Evolutionary conservation across 2,888 invertebrate species (phyloP), one percentile per base, ranked within the genome.

Genomic region (Globia sparganii): DNA sequence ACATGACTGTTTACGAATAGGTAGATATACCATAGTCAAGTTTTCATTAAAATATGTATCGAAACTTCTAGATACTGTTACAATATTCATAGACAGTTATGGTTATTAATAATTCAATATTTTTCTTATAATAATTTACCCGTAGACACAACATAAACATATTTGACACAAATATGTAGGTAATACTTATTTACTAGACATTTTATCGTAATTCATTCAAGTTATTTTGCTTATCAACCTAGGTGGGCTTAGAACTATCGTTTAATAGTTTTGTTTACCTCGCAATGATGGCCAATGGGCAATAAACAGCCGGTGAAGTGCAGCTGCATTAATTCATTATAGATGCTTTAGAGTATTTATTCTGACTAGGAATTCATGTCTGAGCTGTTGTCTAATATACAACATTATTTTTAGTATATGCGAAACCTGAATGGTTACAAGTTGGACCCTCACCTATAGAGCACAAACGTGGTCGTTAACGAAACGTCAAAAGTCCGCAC

Each of bases 251-350:
- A 43, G n/a, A 46, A 46, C 31, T 58, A 69, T 56, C 53, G 21
- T 68, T 71, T 80, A 80, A 81, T 84, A 46, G 75, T 74, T 76
- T 61, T 71, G 77, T 84, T 84, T 80, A 68, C 81, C 81, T 75
- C 62, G 62, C 28, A 59, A 68, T 75, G 61, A 43, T 65, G 66
- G 59, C n/a, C 66, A 46, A 72, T 78, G 46, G 34, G 34, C 68
- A 81, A 70, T 72, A 72, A 75, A 72, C 34, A 28, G 62, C 2
- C 0, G 3, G 18, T 64, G 46, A 31, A 80, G 62, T 56, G 72
- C 59, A 72, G 28, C 34, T 59, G 28, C 68, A 58, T 80, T 58
- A 34, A 72, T 68, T 46, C 9, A 68, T 28, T 18, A 61, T 0
- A 43, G 21, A 18, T 11, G 11, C 61, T 43, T 40, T 56, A 62